phyloP scores from a whole-genome alignment of 2,113 vertebrate species.

The human (Homo sapiens) region DNA sequence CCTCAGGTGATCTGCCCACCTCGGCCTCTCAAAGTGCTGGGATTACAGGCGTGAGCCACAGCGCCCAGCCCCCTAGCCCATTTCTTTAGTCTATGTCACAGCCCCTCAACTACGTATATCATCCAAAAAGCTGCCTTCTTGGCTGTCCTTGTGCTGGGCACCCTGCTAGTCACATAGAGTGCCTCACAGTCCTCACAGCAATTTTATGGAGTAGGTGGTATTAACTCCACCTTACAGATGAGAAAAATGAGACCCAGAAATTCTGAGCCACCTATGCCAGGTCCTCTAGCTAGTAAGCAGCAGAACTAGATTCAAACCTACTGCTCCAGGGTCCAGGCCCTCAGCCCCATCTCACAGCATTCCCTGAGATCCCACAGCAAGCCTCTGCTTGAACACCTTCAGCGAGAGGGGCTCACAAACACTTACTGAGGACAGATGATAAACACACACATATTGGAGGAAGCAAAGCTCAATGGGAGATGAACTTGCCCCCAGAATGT shows the following conservation, averaged over 20 bases:
- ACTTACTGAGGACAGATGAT: neutral
- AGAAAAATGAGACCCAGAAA: neutral
- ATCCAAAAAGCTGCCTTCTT: neutral
- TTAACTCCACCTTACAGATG: neutral
- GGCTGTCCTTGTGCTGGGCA: neutral
- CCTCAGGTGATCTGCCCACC: no score
- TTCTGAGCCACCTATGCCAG: neutral
- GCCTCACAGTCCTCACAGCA: neutral
- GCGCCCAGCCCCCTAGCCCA: neutral
- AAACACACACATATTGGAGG: neutral
- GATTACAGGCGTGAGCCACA: no score
- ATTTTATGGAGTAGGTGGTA: neutral
- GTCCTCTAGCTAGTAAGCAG: neutral
- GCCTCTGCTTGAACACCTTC: neutral
- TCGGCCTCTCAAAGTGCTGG: no score
- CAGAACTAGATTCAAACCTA: neutral
- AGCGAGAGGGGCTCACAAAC: neutral
- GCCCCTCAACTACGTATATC: neutral
- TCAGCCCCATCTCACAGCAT: neutral
- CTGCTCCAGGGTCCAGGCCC: neutral
- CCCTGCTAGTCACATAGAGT: neutral
- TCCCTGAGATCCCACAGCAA: neutral
- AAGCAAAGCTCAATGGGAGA: neutral
- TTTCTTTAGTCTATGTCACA: neutral
- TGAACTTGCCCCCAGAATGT: neutral